phyloP scores from a whole-genome alignment of 35 echinoderm and acorn worm species.

The Patiria miniata region DNA sequence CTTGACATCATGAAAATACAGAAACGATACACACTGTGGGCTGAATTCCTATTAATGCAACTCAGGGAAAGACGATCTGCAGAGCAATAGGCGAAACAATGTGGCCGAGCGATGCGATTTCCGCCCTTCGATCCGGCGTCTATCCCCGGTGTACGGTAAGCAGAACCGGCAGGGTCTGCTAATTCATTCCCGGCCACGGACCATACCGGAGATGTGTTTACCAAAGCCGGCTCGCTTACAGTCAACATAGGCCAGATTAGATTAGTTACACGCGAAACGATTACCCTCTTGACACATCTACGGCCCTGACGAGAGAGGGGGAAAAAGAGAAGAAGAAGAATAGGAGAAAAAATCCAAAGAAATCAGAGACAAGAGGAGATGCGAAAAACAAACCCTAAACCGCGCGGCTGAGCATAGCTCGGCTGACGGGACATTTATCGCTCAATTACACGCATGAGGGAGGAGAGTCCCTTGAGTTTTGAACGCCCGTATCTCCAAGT shows the following conservation, averaged over 20 bases:
- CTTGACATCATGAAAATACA: background rate
- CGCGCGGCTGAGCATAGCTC: background rate
- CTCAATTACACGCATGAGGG: slow-evolving; percentile 22
- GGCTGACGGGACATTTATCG: background rate
- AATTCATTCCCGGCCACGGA: slow-evolving; percentile 20
- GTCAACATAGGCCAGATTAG: slow-evolving; percentile 6
- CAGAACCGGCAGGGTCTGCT: background rate
- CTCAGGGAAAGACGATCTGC: slow-evolving; percentile 4
- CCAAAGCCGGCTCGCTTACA: slow-evolving; percentile 10
- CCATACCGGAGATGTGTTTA: slow-evolving; percentile 13
- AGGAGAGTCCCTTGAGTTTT: background rate
- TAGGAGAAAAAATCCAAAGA: background rate
- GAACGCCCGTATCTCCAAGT: background rate
- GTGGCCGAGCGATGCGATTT: background rate
- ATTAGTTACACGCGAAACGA: slow-evolving; percentile 31
- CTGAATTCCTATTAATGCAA: background rate
- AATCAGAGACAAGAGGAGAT: slow-evolving; percentile 3
- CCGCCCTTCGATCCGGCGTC: background rate
- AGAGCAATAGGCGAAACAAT: slow-evolving; percentile 22
- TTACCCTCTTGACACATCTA: slow-evolving; percentile 10
- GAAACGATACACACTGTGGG: background rate
- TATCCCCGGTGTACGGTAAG: background rate
- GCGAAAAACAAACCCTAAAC: slow-evolving; percentile 9
- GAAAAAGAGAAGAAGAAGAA: no score
- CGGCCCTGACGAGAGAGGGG: no score